Base-by-base conservation (phyloP, 2,113 vertebrate genomes). In the Dunckerocampus dactyliophorus region DNA sequence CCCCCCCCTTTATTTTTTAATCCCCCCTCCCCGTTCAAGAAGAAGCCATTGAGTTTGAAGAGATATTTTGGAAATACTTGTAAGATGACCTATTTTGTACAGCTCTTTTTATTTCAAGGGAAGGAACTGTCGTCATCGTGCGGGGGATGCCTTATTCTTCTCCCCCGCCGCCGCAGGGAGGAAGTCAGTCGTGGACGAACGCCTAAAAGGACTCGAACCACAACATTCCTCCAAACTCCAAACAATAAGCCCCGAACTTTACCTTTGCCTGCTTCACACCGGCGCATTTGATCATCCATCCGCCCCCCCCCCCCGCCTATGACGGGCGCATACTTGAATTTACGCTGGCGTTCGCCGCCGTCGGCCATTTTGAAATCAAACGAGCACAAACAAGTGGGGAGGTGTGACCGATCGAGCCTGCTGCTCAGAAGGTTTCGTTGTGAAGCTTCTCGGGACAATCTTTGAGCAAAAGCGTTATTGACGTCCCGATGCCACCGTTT, bases 11-110 rank as follows among this genome's bases (percentile, higher is more conserved):
- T 15, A 8, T 67, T 59, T 62, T 43, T 63, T 48, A 8, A 3
- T 0, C 22, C 52, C 37, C 31, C 49, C 66, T 63, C 28, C 71
- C 71, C 78, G 72, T 81, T 79, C 60, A 51, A 84, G 72, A 87
- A 87, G 87, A 88, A 88, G 85, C 85, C 87, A 87, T 88, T 86
- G 77, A 67, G 83, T 88, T 89, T 80, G 82, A 87, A 87, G 87
- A 89, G 76, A 87, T 90, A 88, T 90, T 88, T 88, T 90, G 74
- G 65, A 85, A 89, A 86, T 88, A 83, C 84, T 82, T 85, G 85
- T 83, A 83, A 90, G 83, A 88, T 88, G 62, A 83, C 79, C 86
- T 87, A 88, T 88, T 90, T 90, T 87, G 87, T 89, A 90, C 83
- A 88, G 86, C 79, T 87, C 72, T 82, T 83, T 83, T 83, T 84